Evolutionary conservation across 2,888 invertebrate genomes (phyloP).

Genomic region (Camponotus fellah): DNA sequence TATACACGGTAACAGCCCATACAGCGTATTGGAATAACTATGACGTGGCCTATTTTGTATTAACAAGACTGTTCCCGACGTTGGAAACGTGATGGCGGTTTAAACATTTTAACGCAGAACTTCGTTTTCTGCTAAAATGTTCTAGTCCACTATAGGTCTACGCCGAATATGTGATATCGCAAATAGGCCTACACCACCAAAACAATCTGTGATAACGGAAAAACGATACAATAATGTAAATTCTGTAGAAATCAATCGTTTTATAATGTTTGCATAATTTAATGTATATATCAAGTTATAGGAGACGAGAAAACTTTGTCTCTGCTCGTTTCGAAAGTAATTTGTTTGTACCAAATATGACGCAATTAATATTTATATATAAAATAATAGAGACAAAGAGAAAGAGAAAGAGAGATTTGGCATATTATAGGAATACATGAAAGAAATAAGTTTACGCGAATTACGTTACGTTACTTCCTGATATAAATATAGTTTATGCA

Average conservation of each 20-base stretch:
- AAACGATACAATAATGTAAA: slow-evolving; percentile 85
- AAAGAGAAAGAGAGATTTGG: background rate
- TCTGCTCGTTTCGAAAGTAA: slow-evolving; percentile 54
- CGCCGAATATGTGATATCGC: slow-evolving; percentile 73
- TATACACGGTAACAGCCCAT: slow-evolving; percentile 89
- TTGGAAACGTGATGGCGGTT: slow-evolving; percentile 85
- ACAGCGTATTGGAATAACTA: slow-evolving; percentile 89
- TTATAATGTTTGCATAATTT: slow-evolving; percentile 72
- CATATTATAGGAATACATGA: slow-evolving; percentile 7
- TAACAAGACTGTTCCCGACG: slow-evolving; percentile 87
- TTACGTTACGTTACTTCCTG: slow-evolving; percentile 43
- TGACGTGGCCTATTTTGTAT: slow-evolving; percentile 89
- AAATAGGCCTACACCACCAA: slow-evolving; percentile 81
- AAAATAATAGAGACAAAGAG: slow-evolving; percentile 15
- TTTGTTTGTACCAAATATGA: slow-evolving; percentile 46
- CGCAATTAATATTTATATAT: slow-evolving; percentile 33
- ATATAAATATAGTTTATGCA: slow-evolving; percentile 30
- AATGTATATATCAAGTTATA: slow-evolving; percentile 63
- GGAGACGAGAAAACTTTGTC: slow-evolving; percentile 14
- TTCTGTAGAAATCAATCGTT: slow-evolving; percentile 74
- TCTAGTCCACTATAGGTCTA: slow-evolving; percentile 81
- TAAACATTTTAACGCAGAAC: slow-evolving; percentile 68
- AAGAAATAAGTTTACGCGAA: slow-evolving; percentile 23
- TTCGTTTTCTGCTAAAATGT: slow-evolving; percentile 72
- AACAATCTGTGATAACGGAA: slow-evolving; percentile 85